Percentiles rank a stretch among this genome's conserved stretches.
phyloP scores from a whole-genome alignment of 2,888 invertebrate species.

The Acronicta psi region DNA sequence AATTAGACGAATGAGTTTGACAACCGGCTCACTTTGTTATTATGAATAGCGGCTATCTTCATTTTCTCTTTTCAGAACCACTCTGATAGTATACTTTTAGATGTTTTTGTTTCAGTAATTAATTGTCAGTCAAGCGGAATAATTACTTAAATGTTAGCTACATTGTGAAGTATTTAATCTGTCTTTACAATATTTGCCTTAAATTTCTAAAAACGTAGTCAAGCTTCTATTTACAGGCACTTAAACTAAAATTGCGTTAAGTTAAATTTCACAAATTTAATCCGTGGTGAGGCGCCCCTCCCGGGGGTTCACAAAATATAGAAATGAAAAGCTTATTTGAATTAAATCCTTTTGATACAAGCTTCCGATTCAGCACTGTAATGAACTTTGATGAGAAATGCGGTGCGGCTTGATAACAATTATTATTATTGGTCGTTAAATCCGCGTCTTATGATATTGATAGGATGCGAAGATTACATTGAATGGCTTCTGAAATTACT shows the following conservation, averaged over 20 bases:
- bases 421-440: conserved; percentile 53
- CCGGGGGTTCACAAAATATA: conserved; percentile 55
- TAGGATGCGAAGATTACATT: conserved; percentile 34
- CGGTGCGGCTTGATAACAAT: conserved; percentile 51
- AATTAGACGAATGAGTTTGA: conserved; percentile 68
- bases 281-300: conserved; percentile 55
- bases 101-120: conserved; percentile 31
- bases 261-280: conserved; percentile 60
- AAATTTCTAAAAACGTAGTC: conserved; percentile 49
- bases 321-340: conserved; percentile 70
- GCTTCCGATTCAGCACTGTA: conserved; percentile 59
- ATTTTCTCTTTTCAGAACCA: conserved; percentile 26
- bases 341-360: conserved; percentile 71
- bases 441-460: conserved; percentile 49
- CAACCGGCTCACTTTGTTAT: conserved; percentile 50
- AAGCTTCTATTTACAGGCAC: conserved; percentile 49
- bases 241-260: conserved; percentile 60
- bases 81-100: conserved; percentile 11
- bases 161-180: conserved; percentile 37
- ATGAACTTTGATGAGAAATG: conserved; percentile 63
- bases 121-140: conserved; percentile 27
- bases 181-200: conserved; percentile 44
- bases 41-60: conserved; percentile 29
- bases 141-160: conserved; percentile 33
- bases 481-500: conserved; percentile 45